Conservation (phyloP, 2,888 invertebrate species). For the Xestia sexstrigata region DNA sequence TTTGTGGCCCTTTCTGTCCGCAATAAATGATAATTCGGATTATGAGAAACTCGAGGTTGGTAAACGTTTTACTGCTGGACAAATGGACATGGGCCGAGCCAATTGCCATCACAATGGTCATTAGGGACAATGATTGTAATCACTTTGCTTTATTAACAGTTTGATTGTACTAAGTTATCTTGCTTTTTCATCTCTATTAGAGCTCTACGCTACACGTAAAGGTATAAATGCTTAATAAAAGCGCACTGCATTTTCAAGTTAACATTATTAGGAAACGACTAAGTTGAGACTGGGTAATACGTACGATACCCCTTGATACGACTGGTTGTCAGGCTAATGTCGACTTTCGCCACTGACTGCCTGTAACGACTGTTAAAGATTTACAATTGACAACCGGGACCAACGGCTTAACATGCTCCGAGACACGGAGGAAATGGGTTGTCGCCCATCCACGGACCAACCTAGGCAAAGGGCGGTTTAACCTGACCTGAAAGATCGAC, state of each 20-base stretch:
- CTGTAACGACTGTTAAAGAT: not conserved
- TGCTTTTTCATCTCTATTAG: not conserved
- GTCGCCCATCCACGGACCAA: not conserved
- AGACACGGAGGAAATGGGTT: not conserved
- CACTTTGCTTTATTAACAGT: constrained; percentile 1
- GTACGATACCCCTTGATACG: not conserved
- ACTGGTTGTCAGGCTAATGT: not conserved
- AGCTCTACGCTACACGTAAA: no score
- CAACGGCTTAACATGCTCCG: no score
- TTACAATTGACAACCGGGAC: not conserved
- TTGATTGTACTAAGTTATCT: constrained; percentile 1
- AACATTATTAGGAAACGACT: no score
- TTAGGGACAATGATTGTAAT: constrained; percentile 27
- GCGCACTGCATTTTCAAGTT: not conserved
- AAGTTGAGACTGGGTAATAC: not conserved
- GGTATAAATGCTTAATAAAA: not conserved
- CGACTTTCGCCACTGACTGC: not conserved
- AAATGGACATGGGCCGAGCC: constrained; percentile 14
- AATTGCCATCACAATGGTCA: constrained; percentile 24
- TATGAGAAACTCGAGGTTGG: not conserved
- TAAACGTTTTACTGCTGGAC: constrained; percentile 37
- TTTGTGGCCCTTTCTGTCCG: constrained; percentile 42
- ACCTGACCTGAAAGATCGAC: not conserved
- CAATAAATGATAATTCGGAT: constrained; percentile 53
- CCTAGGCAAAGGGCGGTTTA: not conserved